These are phyloP conservation scores for Engraulis encrasicolus DNA, from an alignment of 2,113 vertebrate species.

Conservation along the genomic window DNA sequence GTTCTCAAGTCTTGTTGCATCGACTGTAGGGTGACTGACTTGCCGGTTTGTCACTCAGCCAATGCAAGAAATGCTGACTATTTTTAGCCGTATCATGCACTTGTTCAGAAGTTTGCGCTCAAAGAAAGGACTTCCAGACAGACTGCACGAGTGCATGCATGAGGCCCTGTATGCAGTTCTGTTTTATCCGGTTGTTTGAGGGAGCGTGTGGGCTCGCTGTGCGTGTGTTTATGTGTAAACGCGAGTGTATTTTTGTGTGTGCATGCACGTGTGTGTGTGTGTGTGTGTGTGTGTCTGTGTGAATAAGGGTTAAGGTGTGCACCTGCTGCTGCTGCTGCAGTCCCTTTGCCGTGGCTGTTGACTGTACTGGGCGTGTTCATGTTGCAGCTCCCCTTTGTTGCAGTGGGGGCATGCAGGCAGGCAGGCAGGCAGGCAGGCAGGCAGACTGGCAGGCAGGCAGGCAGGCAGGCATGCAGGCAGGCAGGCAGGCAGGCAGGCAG, in stretches of 20 bases:
- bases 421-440: too few species aligned
- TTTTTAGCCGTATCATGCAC: neutral
- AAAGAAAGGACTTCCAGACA: too few species aligned
- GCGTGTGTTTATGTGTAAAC: too few species aligned
- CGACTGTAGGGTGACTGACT: too few species aligned
- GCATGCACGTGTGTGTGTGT: neutral
- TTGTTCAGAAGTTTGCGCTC: neutral
- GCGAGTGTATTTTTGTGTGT: neutral
- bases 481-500: too few species aligned
- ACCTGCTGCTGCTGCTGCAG: neutral
- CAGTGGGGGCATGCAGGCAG: too few species aligned
- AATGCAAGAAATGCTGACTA: neutral
- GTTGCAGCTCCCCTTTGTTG: constrained; percentile 34
- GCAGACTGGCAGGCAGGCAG: too few species aligned
- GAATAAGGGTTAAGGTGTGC: neutral
- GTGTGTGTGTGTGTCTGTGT: neutral
- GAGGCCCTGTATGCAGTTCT: too few species aligned
- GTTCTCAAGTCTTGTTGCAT: neutral
- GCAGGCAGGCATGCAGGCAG: too few species aligned
- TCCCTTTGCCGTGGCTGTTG: constrained; percentile 6
- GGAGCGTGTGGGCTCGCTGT: too few species aligned
- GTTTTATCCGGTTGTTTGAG: too few species aligned
- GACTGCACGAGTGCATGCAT: too few species aligned
- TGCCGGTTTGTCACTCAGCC: neutral
- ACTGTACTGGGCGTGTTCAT: constrained; percentile 33